These are phyloP conservation scores for Pristiophorus japonicus DNA, from an alignment of 2,113 vertebrate species.

Conservation along the genomic window DNA sequence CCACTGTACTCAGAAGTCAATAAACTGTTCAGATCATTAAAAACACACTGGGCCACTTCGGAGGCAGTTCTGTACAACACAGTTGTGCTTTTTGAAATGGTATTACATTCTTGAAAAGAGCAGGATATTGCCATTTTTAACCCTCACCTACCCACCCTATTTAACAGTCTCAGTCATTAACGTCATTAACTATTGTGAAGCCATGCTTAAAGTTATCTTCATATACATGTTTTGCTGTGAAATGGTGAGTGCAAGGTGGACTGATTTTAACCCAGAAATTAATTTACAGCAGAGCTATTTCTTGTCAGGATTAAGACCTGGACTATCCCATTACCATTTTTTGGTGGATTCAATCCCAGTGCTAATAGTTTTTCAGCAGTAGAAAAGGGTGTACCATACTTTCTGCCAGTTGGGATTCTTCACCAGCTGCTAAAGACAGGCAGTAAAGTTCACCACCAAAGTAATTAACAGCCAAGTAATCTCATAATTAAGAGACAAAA, in stretches of 20 bases:
- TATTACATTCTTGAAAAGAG: background rate
- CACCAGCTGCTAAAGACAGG: background rate
- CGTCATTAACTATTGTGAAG: background rate
- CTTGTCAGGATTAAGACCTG: background rate
- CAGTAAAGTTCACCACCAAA: background rate
- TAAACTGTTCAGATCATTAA: slow-evolving; percentile 31
- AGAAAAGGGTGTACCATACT: background rate
- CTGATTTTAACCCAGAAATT: background rate
- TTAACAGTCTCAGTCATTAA: background rate
- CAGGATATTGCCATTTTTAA: background rate
- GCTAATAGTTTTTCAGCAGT: background rate
- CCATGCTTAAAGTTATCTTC: background rate
- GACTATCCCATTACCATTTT: background rate
- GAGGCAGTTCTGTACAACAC: background rate
- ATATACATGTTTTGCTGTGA: background rate
- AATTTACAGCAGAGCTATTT: background rate
- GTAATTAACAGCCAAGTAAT: background rate
- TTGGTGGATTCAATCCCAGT: background rate
- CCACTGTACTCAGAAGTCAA: slow-evolving; percentile 31
- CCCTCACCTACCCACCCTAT: background rate
- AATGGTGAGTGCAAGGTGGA: background rate
- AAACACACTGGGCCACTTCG: slow-evolving; percentile 15
- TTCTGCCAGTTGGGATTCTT: background rate
- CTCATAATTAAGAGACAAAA: background rate
- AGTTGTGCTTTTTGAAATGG: slow-evolving; percentile 20